These are phyloP conservation scores for Gryllus bimaculatus DNA, from an alignment of 1,140 invertebrate species.

Conservation along the genomic window DNA sequence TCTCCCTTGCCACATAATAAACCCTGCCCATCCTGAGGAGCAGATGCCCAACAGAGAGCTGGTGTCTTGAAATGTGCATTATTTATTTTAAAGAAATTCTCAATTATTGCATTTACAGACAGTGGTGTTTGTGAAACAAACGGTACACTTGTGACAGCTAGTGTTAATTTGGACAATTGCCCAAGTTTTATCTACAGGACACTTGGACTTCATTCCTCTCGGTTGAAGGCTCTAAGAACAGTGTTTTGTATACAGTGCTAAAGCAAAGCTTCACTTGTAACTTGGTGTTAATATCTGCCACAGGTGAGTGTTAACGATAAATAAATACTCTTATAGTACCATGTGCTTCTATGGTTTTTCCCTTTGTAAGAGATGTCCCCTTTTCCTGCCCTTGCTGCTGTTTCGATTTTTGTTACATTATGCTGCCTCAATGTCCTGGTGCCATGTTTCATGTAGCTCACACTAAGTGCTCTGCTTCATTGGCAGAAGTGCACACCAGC, in stretches of 20 bases:
- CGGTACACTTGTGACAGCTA: constrained; percentile 11
- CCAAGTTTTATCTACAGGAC: background rate
- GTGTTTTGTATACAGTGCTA: constrained; percentile 21
- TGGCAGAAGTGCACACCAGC: background rate
- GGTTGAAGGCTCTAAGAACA: constrained; percentile 20
- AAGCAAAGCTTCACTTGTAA: constrained; percentile 19
- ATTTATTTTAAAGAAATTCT: constrained; percentile 20
- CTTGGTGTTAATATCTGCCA: constrained; percentile 16
- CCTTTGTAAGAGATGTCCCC: background rate
- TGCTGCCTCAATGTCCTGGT: background rate
- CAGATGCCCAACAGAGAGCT: constrained; percentile 16
- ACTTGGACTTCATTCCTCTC: constrained; percentile 15
- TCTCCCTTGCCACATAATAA: background rate
- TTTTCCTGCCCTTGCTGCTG: background rate
- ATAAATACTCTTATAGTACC: constrained; percentile 21
- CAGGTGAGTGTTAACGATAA: constrained; percentile 19
- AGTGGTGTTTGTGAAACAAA: constrained; percentile 16
- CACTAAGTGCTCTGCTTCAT: background rate
- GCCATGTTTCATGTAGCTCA: background rate
- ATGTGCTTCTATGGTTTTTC: constrained; percentile 11
- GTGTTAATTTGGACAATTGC: constrained; percentile 1
- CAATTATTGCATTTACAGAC: constrained; percentile 18
- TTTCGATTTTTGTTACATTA: background rate
- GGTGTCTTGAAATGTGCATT: constrained; percentile 20
- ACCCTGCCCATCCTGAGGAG: background rate